Conservation (phyloP, 1,140 invertebrate genomes). For the Kradibia gibbosae region DNA sequence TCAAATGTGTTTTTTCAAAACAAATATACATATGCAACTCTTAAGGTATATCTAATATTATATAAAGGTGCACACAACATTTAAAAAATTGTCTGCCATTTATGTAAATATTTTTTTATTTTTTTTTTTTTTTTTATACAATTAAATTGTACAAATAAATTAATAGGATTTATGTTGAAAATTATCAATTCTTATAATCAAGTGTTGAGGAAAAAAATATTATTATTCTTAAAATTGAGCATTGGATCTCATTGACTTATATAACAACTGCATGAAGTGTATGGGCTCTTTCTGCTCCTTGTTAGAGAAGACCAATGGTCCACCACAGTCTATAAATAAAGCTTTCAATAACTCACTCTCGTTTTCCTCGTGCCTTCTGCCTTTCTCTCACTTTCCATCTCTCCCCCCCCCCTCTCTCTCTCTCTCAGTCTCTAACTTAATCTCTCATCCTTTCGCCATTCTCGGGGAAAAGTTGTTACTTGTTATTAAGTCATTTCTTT, state of each 20-base stretch:
- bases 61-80: too few relatives aligned
- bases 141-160: neutral
- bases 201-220: too few relatives aligned
- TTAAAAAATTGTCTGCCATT: too few relatives aligned
- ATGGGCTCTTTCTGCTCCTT: neutral
- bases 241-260: too few relatives aligned
- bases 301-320: neutral
- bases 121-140: too few relatives aligned
- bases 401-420: slow-evolving; percentile 15
- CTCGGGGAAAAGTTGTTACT: slow-evolving; percentile 50
- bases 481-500: slow-evolving; percentile 57
- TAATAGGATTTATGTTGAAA: neutral
- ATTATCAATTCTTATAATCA: too few relatives aligned
- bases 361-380: slow-evolving; percentile 18
- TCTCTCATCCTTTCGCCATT: slow-evolving; percentile 39
- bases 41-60: too few relatives aligned
- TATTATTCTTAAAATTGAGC: too few relatives aligned
- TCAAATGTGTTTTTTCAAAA: neutral
- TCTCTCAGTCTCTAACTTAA: neutral
- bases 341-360: slow-evolving; percentile 48
- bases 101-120: too few relatives aligned
- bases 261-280: neutral
- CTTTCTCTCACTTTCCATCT: neutral
- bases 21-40: too few relatives aligned
- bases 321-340: slow-evolving; percentile 21